phyloP scores from a whole-genome alignment of 2,888 invertebrate species.

The Perdita meconis region DNA sequence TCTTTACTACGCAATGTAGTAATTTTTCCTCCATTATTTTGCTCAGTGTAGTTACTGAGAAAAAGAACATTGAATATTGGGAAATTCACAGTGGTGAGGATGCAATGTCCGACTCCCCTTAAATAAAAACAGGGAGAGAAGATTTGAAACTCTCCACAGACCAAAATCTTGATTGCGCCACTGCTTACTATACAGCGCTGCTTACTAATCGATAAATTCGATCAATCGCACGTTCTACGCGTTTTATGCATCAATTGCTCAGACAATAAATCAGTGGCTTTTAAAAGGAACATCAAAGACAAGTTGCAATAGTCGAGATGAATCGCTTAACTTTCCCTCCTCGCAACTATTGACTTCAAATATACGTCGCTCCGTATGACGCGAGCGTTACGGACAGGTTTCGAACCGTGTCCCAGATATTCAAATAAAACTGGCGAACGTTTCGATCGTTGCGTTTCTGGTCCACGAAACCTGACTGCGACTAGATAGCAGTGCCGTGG shows the following conservation, averaged over 20 bases:
- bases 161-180: too few relatives aligned
- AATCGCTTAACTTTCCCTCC: constrained; percentile 52
- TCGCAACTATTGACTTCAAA: constrained; percentile 38
- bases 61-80: too few relatives aligned
- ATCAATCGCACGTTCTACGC: constrained; percentile 15
- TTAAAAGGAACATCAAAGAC: constrained; percentile 1
- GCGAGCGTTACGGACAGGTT: background rate
- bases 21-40: too few relatives aligned
- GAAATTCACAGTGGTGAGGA: too few relatives aligned
- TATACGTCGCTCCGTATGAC: background rate
- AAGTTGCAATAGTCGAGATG: constrained; percentile 8
- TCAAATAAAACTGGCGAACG: background rate
- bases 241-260: background rate
- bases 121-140: too few relatives aligned
- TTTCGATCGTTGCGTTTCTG: constrained; percentile 23
- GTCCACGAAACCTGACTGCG: background rate
- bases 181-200: background rate
- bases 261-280: constrained; percentile 17
- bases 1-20: too few relatives aligned
- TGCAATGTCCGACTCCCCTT: too few relatives aligned
- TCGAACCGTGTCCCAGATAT: constrained; percentile 12
- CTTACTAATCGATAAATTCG: background rate
- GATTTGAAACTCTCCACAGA: too few relatives aligned
- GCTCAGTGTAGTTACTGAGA: too few relatives aligned
- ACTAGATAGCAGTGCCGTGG: constrained; percentile 6